Percentiles rank a stretch among this genome's conserved stretches.
phyloP scores from a whole-genome alignment of 1,140 invertebrate genomes.

The Telenomus remus region DNA sequence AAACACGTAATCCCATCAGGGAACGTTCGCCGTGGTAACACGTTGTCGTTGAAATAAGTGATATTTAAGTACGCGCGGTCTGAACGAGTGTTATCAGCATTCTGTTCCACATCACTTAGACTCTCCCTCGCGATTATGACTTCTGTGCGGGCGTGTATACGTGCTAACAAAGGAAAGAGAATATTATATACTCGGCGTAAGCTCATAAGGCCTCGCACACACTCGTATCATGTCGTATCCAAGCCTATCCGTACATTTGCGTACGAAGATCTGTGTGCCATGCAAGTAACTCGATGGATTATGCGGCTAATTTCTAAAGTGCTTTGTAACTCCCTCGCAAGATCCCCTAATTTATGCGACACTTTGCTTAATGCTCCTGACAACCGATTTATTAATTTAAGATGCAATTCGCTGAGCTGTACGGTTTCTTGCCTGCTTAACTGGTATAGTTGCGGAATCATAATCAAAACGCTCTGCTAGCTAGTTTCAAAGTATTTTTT shows the following conservation, averaged over 20 bases:
- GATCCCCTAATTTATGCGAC: constrained; percentile 63
- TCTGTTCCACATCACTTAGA: constrained; percentile 35
- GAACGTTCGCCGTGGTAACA: constrained; percentile 1
- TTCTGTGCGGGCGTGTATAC: background rate
- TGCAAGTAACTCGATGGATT: constrained; percentile 65
- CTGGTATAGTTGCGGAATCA: too few species aligned
- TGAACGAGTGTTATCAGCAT: constrained; percentile 36
- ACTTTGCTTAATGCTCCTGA: constrained; percentile 52
- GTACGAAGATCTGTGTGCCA: constrained; percentile 49
- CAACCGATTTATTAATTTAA: constrained; percentile 62
- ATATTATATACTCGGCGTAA: constrained; percentile 42
- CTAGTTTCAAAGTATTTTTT: too few species aligned
- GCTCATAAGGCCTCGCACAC: constrained; percentile 14
- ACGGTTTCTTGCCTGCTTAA: too few species aligned
- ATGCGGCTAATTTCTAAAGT: constrained; percentile 69
- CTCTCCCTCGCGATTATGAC: constrained; percentile 2
- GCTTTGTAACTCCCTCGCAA: constrained; percentile 53
- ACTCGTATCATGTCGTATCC: constrained; percentile 25
- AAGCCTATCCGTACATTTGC: constrained; percentile 46
- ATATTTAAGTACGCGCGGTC: constrained; percentile 28
- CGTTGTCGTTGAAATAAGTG: constrained; percentile 36
- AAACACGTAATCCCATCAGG: background rate
- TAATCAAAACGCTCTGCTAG: too few species aligned
- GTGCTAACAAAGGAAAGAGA: constrained; percentile 21
- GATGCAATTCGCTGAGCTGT: constrained; percentile 10